Base-by-base conservation (phyloP, 2,113 vertebrate genomes). In the Zootoca vivipara region DNA sequence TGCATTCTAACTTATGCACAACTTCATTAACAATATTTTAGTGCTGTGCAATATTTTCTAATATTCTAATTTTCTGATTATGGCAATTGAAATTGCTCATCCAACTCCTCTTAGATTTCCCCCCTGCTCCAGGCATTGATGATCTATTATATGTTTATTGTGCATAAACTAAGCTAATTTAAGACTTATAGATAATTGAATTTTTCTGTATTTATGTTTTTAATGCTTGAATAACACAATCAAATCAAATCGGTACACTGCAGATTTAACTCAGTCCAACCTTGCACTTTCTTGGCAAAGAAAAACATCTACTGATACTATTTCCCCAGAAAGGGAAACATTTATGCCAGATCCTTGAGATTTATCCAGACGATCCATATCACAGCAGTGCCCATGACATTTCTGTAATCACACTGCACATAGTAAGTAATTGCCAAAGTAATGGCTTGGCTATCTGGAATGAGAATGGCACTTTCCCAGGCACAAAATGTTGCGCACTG, bases 181-280 rank as follows among this genome's bases (percentile, higher is more conserved):
- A 93, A 95, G 95, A 92, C 81, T 93, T 93, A 94, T 72, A 89
- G 78, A 90, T 91, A 94, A 93, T 85, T 92, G 82, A 93, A 72
- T 94, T 92, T 80, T 81, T 91, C 81, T 90, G 6, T 94, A 86
- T 95, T 95, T 94, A 78, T 82, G 35, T 40, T 89, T 92, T 88
- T 91, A 91, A 91, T 82, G 87, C 38, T 56, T 84, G 56, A 22
- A 5, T n/a, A 30, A 78, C 90, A 85, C 74, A 75, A 67, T 15
- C 86, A 91, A 28, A 91, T 78, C 73, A 85, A 77, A 75, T 89
- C 42, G 93, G 78, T 84, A 74, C 87, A 93, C 85, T 87, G 87
- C 87, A 87, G 58, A 62, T 62, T 62, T 12, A 90, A 78, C 78
- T 78, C 26, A 78, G 56, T 78, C 58, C 62, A 67, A 67, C 9